Evolutionary conservation across 2,797 vertebrate genomes (phyloP).

Genomic region (Pangasius mekongensis): DNA sequence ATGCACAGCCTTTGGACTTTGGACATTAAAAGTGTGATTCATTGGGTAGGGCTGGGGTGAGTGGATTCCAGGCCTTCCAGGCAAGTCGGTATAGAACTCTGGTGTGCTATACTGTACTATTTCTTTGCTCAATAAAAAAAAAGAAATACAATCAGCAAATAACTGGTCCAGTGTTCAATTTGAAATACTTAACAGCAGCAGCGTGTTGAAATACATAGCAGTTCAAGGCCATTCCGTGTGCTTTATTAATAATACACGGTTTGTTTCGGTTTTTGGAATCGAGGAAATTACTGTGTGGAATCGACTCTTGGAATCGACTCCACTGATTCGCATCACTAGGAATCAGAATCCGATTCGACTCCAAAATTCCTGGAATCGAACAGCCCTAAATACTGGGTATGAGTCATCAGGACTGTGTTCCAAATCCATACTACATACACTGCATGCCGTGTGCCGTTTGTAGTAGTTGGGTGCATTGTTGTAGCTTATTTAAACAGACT

Average conservation of each 20-base stretch:
- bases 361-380: background rate
- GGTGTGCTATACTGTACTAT: background rate
- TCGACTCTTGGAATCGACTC: background rate
- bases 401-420: background rate
- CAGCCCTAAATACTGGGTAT: background rate
- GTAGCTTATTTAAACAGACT: background rate
- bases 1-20: background rate
- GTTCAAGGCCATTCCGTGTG: background rate
- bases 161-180: background rate
- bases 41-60: background rate
- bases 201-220: background rate
- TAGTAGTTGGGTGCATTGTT: background rate
- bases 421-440: background rate
- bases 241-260: background rate
- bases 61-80: background rate
- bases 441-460: background rate
- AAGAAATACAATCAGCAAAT: background rate
- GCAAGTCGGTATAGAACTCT: background rate
- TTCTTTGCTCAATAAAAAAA: background rate
- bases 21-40: background rate
- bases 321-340: background rate
- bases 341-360: slow-evolving; percentile 9
- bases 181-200: background rate
- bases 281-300: background rate
- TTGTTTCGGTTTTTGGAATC: background rate